Evolutionary conservation across 2,797 vertebrate genomes (phyloP).

Genomic region (Galaxias olidus): DNA sequence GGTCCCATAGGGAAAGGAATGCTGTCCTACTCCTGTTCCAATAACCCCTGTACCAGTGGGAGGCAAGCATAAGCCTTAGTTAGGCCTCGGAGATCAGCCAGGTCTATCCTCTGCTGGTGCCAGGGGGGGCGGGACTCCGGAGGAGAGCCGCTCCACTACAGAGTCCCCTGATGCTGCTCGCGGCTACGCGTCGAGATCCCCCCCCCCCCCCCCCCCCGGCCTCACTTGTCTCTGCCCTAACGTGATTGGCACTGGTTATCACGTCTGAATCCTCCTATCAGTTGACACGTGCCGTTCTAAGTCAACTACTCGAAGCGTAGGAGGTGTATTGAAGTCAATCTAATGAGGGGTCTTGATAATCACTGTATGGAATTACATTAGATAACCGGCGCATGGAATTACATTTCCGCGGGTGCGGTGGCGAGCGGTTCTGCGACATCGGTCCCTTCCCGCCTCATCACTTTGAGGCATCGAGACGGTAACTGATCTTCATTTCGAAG

Average conservation of each 20-base stretch:
- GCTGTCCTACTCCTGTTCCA: neutral
- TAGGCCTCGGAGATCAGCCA: constrained; percentile 13
- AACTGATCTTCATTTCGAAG: constrained; percentile 23
- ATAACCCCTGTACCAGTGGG: constrained; percentile 9
- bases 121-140: neutral
- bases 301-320: too few species aligned
- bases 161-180: too few species aligned
- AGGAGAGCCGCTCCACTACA: too few species aligned
- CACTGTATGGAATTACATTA: constrained; percentile 21
- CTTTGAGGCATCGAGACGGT: constrained; percentile 31
- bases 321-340: constrained; percentile 24
- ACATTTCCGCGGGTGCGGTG: constrained; percentile 12
- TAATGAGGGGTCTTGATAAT: constrained; percentile 25
- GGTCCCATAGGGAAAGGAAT: too few species aligned
- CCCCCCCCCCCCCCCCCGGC: too few species aligned
- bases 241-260: too few species aligned
- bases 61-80: constrained; percentile 2
- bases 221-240: too few species aligned
- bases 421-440: constrained; percentile 10
- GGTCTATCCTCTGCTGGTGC: neutral
- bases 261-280: too few species aligned
- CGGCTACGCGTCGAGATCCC: too few species aligned
- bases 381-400: constrained; percentile 15
- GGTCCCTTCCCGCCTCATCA: constrained; percentile 27
- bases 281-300: too few species aligned